Percentiles rank a stretch among this genome's conserved stretches.
Conservation (phyloP, 2,113 vertebrate species). For the Coryphaenoides rupestris region DNA sequence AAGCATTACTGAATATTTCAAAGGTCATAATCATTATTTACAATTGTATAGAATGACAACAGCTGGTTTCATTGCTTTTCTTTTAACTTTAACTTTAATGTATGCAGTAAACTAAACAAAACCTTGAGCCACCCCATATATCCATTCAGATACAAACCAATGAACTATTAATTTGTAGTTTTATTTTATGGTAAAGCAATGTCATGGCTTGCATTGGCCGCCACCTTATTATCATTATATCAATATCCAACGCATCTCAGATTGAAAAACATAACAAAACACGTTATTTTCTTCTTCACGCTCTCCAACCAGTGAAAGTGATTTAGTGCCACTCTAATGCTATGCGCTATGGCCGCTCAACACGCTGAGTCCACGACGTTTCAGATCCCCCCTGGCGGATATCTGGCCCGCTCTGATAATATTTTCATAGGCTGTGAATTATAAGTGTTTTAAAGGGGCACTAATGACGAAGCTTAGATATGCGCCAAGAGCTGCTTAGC, state of each 20-base stretch:
- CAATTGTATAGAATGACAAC: no score
- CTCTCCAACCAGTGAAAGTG: conserved; percentile 44
- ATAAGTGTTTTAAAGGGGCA: conserved; percentile 65
- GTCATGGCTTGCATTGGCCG: conserved; percentile 39
- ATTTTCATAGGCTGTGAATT: conserved; percentile 73
- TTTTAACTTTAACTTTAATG: no score
- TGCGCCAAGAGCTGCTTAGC: conserved; percentile 63
- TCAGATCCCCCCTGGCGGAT: conserved; percentile 54
- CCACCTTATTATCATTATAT: conserved; percentile 57
- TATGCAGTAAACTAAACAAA: no score
- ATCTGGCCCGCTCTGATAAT: conserved; percentile 65
- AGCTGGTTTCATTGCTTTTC: no score
- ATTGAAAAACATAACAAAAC: conserved; percentile 35
- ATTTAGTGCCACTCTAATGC: conserved; percentile 58
- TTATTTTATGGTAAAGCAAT: conserved; percentile 19
- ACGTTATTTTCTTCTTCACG: conserved; percentile 36
- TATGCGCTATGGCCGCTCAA: conserved; percentile 47
- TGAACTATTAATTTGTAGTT: no score
- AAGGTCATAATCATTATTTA: no score
- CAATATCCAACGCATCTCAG: conserved; percentile 41
- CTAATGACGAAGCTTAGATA: conserved; percentile 52
- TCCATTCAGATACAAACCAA: no score
- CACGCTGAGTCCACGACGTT: conserved; percentile 55
- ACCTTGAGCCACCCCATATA: no score
- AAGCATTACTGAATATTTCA: no score